Percentiles rank a stretch among this genome's conserved stretches.
These are phyloP conservation scores for Microchirus variegatus DNA, from an alignment of 2,797 vertebrate species.

Conservation along the genomic window DNA sequence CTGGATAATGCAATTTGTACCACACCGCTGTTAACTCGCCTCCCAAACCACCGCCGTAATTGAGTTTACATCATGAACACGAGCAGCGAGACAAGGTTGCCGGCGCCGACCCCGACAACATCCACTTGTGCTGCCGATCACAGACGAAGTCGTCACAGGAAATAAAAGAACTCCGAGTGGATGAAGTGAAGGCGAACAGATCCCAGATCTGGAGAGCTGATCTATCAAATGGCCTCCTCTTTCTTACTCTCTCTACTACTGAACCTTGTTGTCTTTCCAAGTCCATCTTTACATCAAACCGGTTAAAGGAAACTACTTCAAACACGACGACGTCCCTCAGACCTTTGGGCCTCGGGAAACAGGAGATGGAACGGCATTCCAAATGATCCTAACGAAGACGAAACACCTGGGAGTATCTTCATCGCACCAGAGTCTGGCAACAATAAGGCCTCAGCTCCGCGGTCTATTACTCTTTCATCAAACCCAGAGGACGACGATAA, in stretches of 20 bases:
- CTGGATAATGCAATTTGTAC: slow-evolving; percentile 41
- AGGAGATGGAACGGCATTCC: slow-evolving; percentile 55
- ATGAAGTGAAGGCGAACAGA: neutral
- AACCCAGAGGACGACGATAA: slow-evolving; percentile 32
- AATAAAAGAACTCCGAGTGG: slow-evolving; percentile 15
- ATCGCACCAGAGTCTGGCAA: slow-evolving; percentile 32
- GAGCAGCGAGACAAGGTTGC: slow-evolving; percentile 7
- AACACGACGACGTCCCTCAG: slow-evolving; percentile 62
- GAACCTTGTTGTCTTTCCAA: neutral
- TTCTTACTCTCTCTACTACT: no score
- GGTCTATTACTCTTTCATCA: slow-evolving; percentile 26
- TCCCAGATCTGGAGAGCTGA: slow-evolving; percentile 2
- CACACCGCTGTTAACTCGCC: slow-evolving; percentile 9
- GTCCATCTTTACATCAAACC: slow-evolving; percentile 32
- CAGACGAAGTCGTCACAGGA: slow-evolving; percentile 1
- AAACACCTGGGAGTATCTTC: slow-evolving; percentile 58
- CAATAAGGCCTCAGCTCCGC: slow-evolving; percentile 4
- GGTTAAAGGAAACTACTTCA: slow-evolving; percentile 63
- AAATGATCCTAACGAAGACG: slow-evolving; percentile 65
- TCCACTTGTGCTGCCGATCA: slow-evolving; percentile 43
- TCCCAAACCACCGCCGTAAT: slow-evolving; percentile 31
- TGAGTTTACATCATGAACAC: slow-evolving; percentile 25
- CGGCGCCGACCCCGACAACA: slow-evolving; percentile 3
- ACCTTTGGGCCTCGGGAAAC: slow-evolving; percentile 50
- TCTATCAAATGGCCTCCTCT: slow-evolving; percentile 1